Evolutionary conservation across 23 tunicate species (phyloP).

Genomic region (Styela clava): DNA sequence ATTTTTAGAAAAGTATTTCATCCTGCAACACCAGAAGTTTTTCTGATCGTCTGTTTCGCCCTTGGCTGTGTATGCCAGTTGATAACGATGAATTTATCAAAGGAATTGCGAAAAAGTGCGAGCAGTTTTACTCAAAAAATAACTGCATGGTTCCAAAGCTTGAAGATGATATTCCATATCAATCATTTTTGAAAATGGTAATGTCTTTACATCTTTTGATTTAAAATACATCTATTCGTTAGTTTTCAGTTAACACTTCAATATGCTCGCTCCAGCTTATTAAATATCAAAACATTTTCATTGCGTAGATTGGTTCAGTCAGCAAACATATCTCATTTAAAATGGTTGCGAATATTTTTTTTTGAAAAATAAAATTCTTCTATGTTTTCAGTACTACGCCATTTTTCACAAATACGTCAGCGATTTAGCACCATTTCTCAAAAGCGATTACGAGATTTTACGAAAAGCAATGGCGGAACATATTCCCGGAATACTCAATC

Average conservation of each 20-base stretch:
- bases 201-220: neutral
- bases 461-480: slow-evolving; percentile 18
- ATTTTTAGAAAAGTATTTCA: slow-evolving; percentile 56
- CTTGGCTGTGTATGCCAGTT: slow-evolving; percentile 62
- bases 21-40: slow-evolving; percentile 43
- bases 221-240: no score
- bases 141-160: slow-evolving; percentile 28
- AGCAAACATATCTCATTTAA: no score
- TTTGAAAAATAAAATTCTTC: no score
- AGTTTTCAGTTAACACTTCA: no score
- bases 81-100: slow-evolving; percentile 35
- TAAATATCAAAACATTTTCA: no score
- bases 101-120: slow-evolving; percentile 41
- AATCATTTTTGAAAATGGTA: slow-evolving; percentile 32
- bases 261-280: no score
- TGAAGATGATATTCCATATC: slow-evolving; percentile 50
- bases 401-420: slow-evolving; percentile 43
- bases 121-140: slow-evolving; percentile 43
- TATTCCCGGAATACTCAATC: slow-evolving; percentile 31
- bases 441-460: slow-evolving; percentile 48
- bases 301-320: no score
- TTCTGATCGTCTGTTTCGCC: slow-evolving; percentile 42
- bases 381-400: slow-evolving; percentile 68
- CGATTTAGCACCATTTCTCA: slow-evolving; percentile 34
- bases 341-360: no score